Evolutionary conservation across 2,797 vertebrate genomes (phyloP).

Genomic region (Catostomus latipinnis): DNA sequence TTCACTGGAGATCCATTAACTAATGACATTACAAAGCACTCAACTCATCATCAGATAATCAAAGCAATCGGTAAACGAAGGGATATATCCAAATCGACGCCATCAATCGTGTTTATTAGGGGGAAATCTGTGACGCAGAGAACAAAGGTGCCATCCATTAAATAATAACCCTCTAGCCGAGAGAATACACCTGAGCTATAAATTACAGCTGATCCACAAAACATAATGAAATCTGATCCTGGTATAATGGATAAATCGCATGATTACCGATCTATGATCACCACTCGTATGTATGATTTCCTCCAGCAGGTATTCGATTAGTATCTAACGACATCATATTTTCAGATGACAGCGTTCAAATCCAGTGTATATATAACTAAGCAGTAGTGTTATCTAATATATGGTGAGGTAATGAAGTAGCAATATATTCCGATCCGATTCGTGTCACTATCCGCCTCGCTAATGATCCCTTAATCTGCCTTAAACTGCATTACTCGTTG

Average conservation of each 20-base stretch:
- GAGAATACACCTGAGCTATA: background rate
- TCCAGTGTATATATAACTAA: background rate
- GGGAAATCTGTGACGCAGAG: slow-evolving; percentile 57
- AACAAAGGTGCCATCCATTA: slow-evolving; percentile 55
- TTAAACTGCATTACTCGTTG: slow-evolving; percentile 15
- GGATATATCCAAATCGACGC: background rate
- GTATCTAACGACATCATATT: background rate
- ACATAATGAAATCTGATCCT: background rate
- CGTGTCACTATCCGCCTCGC: background rate
- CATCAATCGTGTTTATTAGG: slow-evolving; percentile 2
- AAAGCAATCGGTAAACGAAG: background rate
- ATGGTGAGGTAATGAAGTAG: no score
- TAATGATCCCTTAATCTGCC: background rate
- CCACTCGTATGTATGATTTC: background rate
- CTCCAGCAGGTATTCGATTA: slow-evolving; percentile 7
- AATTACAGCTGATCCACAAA: background rate
- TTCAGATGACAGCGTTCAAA: background rate
- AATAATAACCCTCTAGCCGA: slow-evolving; percentile 16
- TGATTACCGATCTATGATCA: slow-evolving; percentile 15
- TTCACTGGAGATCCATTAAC: background rate
- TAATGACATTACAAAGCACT: slow-evolving; percentile 6
- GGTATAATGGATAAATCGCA: background rate
- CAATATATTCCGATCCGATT: background rate
- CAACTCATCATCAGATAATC: background rate
- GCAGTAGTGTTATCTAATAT: background rate